Base-by-base conservation (phyloP, 1,140 invertebrate species). In the Daktulosphaira vitifoliae region DNA sequence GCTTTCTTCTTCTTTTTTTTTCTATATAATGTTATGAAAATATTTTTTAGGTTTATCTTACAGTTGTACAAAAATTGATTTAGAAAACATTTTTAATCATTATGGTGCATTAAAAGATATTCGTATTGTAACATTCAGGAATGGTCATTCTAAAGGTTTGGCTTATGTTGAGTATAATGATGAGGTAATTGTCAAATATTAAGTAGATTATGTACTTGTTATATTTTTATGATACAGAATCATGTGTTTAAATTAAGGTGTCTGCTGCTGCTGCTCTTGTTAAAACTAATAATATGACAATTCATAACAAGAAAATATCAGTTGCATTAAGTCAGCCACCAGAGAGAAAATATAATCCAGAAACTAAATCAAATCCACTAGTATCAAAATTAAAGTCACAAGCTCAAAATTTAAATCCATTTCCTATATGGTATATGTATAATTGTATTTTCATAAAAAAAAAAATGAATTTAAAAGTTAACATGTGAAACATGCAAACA, bases 311-410 rank as follows among this genome's bases (percentile, higher is more conserved):
- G 69, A 74, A 75, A 1, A 85, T 95, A 26, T 81, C 78, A 20
- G 90, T 95, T 2, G 85, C 88, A 3, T 81, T 93, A 64, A 93
- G 90, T 73, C 84, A 89, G 68, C 90, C 90, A 13, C 89, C 90
- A 16, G 79, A 80, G 8, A 78, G 81, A 7, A 79, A 75, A 44
- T n/a, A n/a, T n/a, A 59, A 39, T n/a, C 56, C 69, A 22, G 51
- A 51, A 33, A 29, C 9, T 1, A 66, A 52, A 29, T 52, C 26
- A 22, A 53, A 52, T 29, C 65, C 50, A 49, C 65, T 33, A 42
- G 22, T 53, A 8, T 22, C 51, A 20, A 51, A 46, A n/a, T 38
- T 66, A 11, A 46, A 18, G 38, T 66, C 51, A 46, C 18, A 44
- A 20, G 1, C 23, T n/a, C n/a, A n/a, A n/a, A n/a, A n/a, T 15